Percentiles rank a stretch among this genome's conserved stretches.
Conservation (phyloP, 2,888 invertebrate genomes). For the Diloba caeruleocephala region DNA sequence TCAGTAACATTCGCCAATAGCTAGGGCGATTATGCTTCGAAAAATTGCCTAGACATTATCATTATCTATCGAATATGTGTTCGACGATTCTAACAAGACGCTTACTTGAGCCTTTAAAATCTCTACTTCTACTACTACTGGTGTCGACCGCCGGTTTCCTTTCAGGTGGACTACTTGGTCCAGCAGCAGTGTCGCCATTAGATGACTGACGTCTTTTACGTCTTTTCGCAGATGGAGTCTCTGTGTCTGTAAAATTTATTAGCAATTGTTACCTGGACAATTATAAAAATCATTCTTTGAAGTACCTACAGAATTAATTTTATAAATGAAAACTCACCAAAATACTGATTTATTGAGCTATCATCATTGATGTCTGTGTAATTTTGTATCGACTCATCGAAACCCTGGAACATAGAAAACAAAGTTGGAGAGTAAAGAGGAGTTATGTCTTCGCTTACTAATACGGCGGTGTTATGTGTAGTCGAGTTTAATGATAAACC, state of each 20-base stretch:
- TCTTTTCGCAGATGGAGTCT: constrained; percentile 17
- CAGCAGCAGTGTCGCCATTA: constrained; percentile 45
- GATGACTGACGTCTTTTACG: constrained; percentile 53
- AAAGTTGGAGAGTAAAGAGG: neutral
- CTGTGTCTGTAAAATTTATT: neutral
- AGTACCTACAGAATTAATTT: too few species aligned
- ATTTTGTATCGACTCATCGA: constrained; percentile 54
- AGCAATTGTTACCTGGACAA: too few species aligned
- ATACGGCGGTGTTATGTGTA: too few species aligned
- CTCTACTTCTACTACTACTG: constrained; percentile 13
- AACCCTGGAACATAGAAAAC: constrained; percentile 50
- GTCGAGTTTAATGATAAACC: too few species aligned
- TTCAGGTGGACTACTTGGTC: constrained; percentile 44
- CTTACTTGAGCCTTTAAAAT: constrained; percentile 2
- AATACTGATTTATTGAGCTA: constrained; percentile 38
- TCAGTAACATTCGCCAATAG: too few species aligned
- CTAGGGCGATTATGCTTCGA: too few species aligned
- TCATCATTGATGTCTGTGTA: constrained; percentile 49
- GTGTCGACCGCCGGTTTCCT: constrained; percentile 36
- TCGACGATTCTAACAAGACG: neutral
- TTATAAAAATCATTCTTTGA: too few species aligned
- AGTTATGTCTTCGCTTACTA: too few species aligned
- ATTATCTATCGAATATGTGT: too few species aligned
- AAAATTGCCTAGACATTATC: too few species aligned
- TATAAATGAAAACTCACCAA: constrained; percentile 46